Conservation (phyloP, 2,113 vertebrate species). For the Spermophilus dauricus region DNA sequence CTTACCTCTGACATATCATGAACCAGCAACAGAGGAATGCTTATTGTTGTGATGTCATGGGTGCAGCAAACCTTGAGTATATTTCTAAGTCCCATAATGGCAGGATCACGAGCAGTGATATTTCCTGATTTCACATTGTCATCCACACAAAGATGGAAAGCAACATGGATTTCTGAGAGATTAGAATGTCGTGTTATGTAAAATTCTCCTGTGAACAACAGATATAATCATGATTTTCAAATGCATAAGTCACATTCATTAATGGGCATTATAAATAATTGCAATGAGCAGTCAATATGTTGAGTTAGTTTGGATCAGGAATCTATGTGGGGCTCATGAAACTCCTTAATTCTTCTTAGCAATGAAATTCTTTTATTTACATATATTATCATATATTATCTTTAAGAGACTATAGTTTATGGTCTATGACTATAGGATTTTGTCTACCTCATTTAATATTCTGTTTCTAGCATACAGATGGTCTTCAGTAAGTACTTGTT, state of each 20-base stretch:
- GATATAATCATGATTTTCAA: neutral
- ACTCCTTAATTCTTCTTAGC: neutral
- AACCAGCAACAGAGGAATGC: constrained; percentile 96
- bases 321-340: neutral
- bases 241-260: neutral
- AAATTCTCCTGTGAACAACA: constrained; percentile 93
- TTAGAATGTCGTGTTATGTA: constrained; percentile 98
- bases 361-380: neutral
- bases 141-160: constrained; percentile 98
- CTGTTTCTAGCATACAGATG: neutral
- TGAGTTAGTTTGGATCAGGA: neutral
- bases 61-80: constrained; percentile 99
- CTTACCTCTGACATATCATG: constrained; percentile 99
- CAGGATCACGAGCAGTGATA: constrained; percentile 96
- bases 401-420: constrained; percentile 2
- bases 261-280: neutral
- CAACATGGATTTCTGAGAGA: constrained; percentile 96
- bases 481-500: neutral
- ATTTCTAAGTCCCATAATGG: constrained; percentile 98
- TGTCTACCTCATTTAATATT: neutral
- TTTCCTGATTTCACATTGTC: constrained; percentile 96
- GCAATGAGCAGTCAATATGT: accelerated
- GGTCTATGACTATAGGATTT: neutral
- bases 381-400: neutral
- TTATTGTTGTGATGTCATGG: constrained; percentile 97